Base-by-base conservation (phyloP, 2,113 vertebrate genomes). In the Neofelis nebulosa region DNA sequence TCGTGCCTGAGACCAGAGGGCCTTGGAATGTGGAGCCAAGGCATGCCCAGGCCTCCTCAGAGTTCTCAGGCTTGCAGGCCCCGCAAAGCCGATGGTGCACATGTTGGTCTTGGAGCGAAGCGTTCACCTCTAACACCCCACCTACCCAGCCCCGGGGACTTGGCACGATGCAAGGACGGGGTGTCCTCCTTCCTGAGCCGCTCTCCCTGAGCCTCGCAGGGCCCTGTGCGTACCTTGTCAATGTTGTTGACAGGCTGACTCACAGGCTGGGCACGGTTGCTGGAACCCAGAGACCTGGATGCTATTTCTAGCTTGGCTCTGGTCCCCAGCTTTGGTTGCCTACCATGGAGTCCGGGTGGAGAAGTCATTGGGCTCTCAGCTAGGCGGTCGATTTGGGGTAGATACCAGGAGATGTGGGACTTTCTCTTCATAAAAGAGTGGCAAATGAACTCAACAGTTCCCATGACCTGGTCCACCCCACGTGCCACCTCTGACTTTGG, bases 301-400 rank as follows among this genome's bases (percentile, higher is more conserved):
- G 80, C 50, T 92, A 27, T 97, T 96, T 96, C 87, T 57, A 71
- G 88, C 90, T 88, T 90, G 92, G 91, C 93, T 21, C 3, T 31
- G 36, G 36, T 45, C 57, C 66, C 18, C 7, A 48, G 33, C 38
- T 89, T 55, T 36, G 57, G 55, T 71, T 86, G 97, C 61, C 38
- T 89, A 80, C 27, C 61, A 33, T 25, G 78, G 95, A 89, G 16
- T 38, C 85, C 15, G 38, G 23, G 36, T 23, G 33, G 90, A 91
- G 86, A 91, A 89, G 61, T 69, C 57, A 6, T 0, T 29, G 45
- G 65, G 61, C 29, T 23, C 81, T 79, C 29, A 29, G 15, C 7
- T 2, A 66, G 82, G 36, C 0, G 0, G 48, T 11, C 4, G 0
- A n/a, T 21, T 25, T 38, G 45, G 74, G 68, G 83, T 41, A 23